Conservation (phyloP, 2,113 vertebrate genomes). For the Melanocharis versteri region DNA sequence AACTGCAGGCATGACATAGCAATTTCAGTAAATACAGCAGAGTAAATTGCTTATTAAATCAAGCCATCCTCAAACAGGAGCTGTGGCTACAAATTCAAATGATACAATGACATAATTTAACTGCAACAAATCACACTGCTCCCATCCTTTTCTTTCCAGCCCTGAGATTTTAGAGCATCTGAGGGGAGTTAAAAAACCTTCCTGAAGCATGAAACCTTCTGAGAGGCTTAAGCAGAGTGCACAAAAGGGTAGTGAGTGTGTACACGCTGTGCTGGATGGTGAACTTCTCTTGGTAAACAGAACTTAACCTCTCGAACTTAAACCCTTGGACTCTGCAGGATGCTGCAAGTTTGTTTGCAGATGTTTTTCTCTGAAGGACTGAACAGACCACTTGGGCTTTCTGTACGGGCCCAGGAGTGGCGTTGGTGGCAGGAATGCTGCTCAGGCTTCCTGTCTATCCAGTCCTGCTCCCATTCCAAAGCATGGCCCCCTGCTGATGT, state of each 20-base stretch:
- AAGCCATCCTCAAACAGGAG: background rate
- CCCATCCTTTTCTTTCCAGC: background rate
- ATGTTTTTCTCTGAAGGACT: background rate
- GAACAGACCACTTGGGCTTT: background rate
- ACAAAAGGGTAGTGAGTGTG: background rate
- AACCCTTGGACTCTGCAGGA: background rate
- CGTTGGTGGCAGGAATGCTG: fast-evolving
- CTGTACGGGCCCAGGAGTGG: background rate
- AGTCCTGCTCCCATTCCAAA: background rate
- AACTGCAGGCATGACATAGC: conserved; percentile 23
- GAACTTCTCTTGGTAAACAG: background rate
- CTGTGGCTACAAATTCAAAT: conserved; percentile 1
- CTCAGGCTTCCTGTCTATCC: background rate
- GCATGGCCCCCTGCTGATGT: fast-evolving
- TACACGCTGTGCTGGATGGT: background rate
- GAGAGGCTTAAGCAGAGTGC: background rate
- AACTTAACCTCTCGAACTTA: conserved; percentile 6
- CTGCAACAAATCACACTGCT: background rate
- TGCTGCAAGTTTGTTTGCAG: background rate
- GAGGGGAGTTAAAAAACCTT: background rate
- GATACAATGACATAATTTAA: background rate
- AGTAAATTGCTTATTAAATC: conserved; percentile 32
- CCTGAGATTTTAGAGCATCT: background rate
- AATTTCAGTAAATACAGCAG: conserved; percentile 11
- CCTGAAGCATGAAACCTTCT: background rate